These are phyloP conservation scores for Nasonia oneida DNA, from an alignment of 2,888 invertebrate genomes.

Conservation along the genomic window DNA sequence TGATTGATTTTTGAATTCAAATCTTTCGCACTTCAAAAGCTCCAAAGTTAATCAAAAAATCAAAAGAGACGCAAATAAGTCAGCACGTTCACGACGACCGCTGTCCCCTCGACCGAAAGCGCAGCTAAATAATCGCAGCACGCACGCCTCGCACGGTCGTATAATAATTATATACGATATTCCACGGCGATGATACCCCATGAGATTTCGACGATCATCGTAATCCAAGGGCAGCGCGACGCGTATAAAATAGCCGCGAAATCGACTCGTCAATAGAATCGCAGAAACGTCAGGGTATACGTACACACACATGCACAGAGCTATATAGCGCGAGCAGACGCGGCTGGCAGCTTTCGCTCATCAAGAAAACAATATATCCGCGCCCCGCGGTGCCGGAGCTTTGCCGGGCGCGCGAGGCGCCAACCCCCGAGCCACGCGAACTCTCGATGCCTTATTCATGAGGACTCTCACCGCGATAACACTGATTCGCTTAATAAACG, in stretches of 20 bases:
- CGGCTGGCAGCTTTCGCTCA: constrained; percentile 67
- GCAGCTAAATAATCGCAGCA: neutral
- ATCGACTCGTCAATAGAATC: neutral
- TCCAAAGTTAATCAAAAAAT: too few species aligned
- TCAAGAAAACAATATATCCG: constrained; percentile 79
- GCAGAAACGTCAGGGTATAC: neutral
- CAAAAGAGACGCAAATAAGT: too few species aligned
- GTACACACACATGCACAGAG: neutral
- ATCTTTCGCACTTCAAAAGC: too few species aligned
- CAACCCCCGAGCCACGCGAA: constrained; percentile 70
- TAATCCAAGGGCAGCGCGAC: neutral
- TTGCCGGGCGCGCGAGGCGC: constrained; percentile 61
- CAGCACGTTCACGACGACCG: too few species aligned
- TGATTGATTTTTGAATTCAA: too few species aligned
- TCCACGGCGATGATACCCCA: neutral
- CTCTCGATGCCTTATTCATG: constrained; percentile 79
- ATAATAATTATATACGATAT: too few species aligned
- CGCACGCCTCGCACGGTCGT: neutral
- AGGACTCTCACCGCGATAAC: constrained; percentile 78
- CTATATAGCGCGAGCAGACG: neutral
- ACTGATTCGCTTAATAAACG: constrained; percentile 79
- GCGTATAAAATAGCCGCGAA: constrained; percentile 14
- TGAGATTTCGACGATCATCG: neutral
- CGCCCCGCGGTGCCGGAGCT: constrained; percentile 76
- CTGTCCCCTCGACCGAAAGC: neutral